Evolutionary conservation across 2,888 invertebrate species (phyloP), one percentile per base, ranked within the genome.

Genomic region (Cotesia congregata): DNA sequence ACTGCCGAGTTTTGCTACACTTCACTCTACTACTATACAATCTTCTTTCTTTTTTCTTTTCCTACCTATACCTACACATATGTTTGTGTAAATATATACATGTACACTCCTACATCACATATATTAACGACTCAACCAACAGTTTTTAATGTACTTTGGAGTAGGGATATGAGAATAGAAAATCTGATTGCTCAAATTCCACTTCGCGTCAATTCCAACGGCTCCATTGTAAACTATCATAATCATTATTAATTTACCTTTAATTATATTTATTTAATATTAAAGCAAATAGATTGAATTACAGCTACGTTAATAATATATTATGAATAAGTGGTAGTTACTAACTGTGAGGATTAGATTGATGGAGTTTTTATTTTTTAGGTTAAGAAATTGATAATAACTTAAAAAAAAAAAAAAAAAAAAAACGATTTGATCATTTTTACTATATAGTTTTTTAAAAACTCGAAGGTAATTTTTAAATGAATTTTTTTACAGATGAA

Each of bases 141-240:
- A 30, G 38, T 65, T 30, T 30, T 20, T 65, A 30, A 65, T 7
- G 30, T 30, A 38, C 9, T 12, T 30, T 2, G 30, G 30, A 65
- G 38, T 20, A 1, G 65, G 65, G 65, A 65, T 30, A 38, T 65
- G 12, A 65, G 30, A 65, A 65, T 30, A 65, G 17, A 65, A 30
- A 65, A 65, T 65, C 30, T 65, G 20, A 65, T 65, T 65, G 65
- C 38, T 9, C 38, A 65, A 65, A 65, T 65, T 65, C 38, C 38
- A 30, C 30, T 38, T 9, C 30, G 30, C 30, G 38, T 65, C 30
- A 12, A 65, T 30, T 65, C 17, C 62, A 62, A 20, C 5, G 12
- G 30, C 38, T 12, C 3, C 50, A 50, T 50, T 12, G 9, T 50
- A 7, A 50, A 50, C 50, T 50, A 50, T 12, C 6, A 9, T 50